Evolutionary conservation across 2,797 vertebrate genomes (phyloP), one percentile per base, ranked within the genome.

Genomic region (Glossophaga mutica): DNA sequence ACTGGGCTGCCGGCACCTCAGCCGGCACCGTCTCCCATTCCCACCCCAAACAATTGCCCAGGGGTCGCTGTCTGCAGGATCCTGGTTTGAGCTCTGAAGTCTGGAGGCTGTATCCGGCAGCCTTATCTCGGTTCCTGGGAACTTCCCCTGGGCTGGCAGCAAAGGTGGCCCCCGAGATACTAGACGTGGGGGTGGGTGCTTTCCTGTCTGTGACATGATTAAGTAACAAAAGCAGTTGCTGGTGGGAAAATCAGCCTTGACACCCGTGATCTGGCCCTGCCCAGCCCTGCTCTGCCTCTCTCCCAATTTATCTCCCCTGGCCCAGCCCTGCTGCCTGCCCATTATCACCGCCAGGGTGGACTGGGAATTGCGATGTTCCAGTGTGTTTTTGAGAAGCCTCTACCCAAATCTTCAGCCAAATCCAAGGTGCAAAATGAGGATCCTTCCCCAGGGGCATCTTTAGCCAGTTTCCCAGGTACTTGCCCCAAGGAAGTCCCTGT

Each of bases 181-280:
- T 21, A 50, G 34, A 91, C 11, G 0, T 15, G 29, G 81, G 87
- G 42, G 48, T 37, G 32, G 73, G 67, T 34, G 88, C 78, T 70
- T 96, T 96, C 94, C 91, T 96, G 95, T 57, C 46, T 11, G 46
- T 15, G 37, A 78, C 86, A 24, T 11, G 90, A 68, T 91, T 95
- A 95, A 79, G 76, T 46, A 67, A 85, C 91, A 85, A 29, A 42
- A 91, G 88, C 85, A 50, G 95, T 95, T 90, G 78, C 93, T 42
- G 90, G 42, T 62, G 91, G 78, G 62, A 85, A 93, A 39, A 50
- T 44, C 32, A 0, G 79, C 59, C 2, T 2, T 0, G 34, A 50
- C 87, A 37, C 32, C 2, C 9, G 7, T 70, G 86, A 44, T 84
- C 87, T 70, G 90, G 87, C 81, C 67, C 57, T 21, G 74, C 57